Evolutionary conservation across 1,140 invertebrate species (phyloP), one percentile per base, ranked within the genome.

Genomic region (Archivesica marissinica): DNA sequence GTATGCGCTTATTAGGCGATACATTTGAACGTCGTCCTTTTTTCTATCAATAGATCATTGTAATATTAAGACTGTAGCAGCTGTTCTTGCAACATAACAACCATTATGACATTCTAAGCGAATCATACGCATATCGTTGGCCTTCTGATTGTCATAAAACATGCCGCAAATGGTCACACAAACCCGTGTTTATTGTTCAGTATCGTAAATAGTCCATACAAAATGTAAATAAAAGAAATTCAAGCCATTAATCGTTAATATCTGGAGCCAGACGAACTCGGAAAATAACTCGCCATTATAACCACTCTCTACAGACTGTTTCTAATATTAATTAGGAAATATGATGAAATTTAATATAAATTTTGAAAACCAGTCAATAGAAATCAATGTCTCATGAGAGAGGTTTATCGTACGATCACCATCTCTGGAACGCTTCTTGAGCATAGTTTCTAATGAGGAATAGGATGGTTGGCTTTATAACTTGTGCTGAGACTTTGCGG

Each of bases 291-390:
- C 15, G 39, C 41, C 39, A 72, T 72, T 72, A 72, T 72, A 72
- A 1, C 41, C 68, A 52, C 44, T 47, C 28, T 72, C 68, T 33
- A 76, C 47, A 56, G 74, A 68, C 20, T 30, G 47, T n/a, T 52
- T 35, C n/a, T 17, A 50, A 33, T 66, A 66, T 66, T 66, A 68
- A 52, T 80, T 66, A 66, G 47, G 28, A 68, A 80, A 77, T 68
- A 68, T 68, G 64, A 80, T 50, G 59, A 80, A 66, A 66, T 66
- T 80, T 64, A 44, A 80, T 80, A 66, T 68, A 54, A 80, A 76
- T 52, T 76, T 76, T 76, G 74, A 76, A 76, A 76, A 52, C 30
- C 74, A 76, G 74, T 76, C 74, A 52, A 59, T 76, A 76, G 74
- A 50, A 66, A 80, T 66, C 56, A 68, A 68, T 80, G 56, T 80